Conservation (phyloP, 53 echinoderm and acorn worm genomes). For the Actinopyga echinites region DNA sequence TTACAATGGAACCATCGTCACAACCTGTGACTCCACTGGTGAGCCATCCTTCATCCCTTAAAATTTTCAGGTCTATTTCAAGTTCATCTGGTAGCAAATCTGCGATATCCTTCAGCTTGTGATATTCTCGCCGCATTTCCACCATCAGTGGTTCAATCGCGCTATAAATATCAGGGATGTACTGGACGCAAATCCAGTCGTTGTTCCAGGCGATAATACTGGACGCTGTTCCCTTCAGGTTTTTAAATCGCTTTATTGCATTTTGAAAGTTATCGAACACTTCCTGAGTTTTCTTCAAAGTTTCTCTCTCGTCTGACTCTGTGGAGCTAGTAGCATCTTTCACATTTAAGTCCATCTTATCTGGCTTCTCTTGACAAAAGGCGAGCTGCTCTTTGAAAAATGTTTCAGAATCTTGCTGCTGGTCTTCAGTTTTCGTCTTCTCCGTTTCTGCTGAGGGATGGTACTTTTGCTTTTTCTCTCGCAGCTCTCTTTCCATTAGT, state of each 20-base stretch:
- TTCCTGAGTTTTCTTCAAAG: too few species aligned
- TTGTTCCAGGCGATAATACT: background rate
- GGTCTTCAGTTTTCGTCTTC: background rate
- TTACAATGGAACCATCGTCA: too few species aligned
- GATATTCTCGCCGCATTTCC: background rate
- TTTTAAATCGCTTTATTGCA: background rate
- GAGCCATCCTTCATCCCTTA: background rate
- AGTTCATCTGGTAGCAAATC: background rate
- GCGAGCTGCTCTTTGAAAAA: too few species aligned
- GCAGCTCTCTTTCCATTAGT: background rate
- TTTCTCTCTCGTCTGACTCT: too few species aligned
- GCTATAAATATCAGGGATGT: background rate
- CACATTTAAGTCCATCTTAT: too few species aligned
- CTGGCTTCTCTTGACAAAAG: too few species aligned
- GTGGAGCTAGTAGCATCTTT: too few species aligned
- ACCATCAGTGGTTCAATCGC: background rate
- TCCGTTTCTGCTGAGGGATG: background rate
- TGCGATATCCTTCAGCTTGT: background rate
- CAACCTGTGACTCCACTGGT: background rate
- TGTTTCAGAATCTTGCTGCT: background rate
- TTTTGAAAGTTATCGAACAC: background rate
- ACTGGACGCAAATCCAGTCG: background rate
- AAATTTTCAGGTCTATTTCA: background rate
- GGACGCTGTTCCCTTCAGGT: background rate
- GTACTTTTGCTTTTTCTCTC: background rate